Evolutionary conservation across 2,113 vertebrate genomes (phyloP).

Genomic region (Callipepla californica): DNA sequence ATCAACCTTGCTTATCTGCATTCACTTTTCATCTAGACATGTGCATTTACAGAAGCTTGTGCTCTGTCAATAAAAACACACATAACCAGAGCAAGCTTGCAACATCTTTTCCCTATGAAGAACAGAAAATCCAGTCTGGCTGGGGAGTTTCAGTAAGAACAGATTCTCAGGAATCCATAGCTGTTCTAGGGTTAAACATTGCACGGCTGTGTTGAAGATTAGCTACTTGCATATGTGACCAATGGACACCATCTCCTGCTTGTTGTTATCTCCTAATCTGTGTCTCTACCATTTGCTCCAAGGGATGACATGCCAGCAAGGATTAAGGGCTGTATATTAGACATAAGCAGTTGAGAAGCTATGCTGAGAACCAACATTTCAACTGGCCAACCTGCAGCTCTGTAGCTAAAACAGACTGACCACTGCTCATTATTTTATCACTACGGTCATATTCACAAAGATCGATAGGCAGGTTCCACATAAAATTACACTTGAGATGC

Average conservation of each 20-base stretch:
- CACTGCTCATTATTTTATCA: not conserved
- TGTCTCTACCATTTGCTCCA: not conserved
- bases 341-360: not conserved
- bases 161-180: not conserved
- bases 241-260: not conserved
- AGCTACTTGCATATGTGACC: not conserved
- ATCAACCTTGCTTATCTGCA: not conserved
- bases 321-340: not conserved
- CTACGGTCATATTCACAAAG: not conserved
- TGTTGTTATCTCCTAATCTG: not conserved
- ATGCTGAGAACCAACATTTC: not conserved
- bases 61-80: not conserved
- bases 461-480: not conserved
- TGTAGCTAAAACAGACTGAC: not conserved
- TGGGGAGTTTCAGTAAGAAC: not conserved
- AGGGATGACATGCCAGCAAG: not conserved
- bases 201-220: not conserved
- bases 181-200: not conserved
- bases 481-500: not conserved
- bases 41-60: not conserved
- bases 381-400: not conserved
- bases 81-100: not conserved
- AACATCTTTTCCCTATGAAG: not conserved
- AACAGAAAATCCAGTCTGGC: not conserved
- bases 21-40: not conserved